Conservation (phyloP, 1,140 invertebrate species). For the Tetramorium parvispinum region DNA sequence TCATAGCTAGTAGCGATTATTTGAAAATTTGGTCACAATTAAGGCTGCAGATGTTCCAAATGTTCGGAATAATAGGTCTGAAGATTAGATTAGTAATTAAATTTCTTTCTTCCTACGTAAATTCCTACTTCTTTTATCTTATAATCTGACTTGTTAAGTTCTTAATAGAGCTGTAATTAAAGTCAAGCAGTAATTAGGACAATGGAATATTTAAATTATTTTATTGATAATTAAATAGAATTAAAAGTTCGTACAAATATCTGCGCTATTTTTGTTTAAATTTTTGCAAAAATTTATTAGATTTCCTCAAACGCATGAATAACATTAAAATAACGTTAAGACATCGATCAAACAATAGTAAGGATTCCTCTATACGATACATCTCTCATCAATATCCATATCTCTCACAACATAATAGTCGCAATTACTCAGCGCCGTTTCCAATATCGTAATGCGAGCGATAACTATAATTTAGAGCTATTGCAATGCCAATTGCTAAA, state of each 20-base stretch:
- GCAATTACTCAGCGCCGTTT: conserved; percentile 33
- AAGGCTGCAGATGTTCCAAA: conserved; percentile 5
- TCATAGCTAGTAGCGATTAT: background rate
- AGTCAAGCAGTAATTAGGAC: background rate
- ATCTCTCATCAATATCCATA: background rate
- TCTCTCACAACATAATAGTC: conserved; percentile 25
- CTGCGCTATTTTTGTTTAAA: background rate
- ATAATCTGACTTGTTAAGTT: background rate
- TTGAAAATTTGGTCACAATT: conserved; percentile 34
- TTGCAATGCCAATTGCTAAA: conserved; percentile 58
- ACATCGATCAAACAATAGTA: background rate
- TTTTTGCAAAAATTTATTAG: background rate
- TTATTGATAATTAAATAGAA: background rate
- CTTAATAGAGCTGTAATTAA: background rate
- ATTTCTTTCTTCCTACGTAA: background rate
- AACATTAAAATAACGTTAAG: background rate
- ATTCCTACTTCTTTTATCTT: background rate
- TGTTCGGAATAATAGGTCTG: background rate
- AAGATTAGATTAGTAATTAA: background rate
- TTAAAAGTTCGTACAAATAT: background rate
- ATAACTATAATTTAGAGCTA: conserved; percentile 71
- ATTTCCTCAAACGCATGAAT: background rate
- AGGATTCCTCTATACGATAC: background rate
- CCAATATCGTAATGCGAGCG: conserved; percentile 61
- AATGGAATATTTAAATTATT: conserved; percentile 18